Evolutionary conservation across 2,797 vertebrate species (phyloP).

Genomic region (Morus bassanus): DNA sequence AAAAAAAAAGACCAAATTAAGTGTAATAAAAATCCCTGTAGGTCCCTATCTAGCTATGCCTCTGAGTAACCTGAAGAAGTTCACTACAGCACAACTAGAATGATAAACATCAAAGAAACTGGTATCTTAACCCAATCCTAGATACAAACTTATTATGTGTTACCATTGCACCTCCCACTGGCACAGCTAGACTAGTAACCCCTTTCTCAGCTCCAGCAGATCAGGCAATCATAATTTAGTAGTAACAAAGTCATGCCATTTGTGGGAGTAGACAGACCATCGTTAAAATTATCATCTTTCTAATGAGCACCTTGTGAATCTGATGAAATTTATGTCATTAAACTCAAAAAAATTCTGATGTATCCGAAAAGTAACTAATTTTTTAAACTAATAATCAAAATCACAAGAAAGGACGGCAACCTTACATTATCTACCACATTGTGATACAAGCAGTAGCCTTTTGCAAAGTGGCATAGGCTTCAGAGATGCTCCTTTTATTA

Average conservation of each 20-base stretch:
- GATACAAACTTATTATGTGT: neutral
- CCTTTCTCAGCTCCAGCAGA: neutral
- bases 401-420: neutral
- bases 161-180: neutral
- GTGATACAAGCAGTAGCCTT: neutral
- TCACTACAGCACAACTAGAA: neutral
- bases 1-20: neutral
- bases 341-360: neutral
- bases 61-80: neutral
- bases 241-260: neutral
- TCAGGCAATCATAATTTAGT: neutral
- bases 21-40: accelerated
- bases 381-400: neutral
- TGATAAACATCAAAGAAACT: neutral
- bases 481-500: neutral
- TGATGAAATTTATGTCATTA: neutral
- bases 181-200: neutral
- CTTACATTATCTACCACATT: neutral
- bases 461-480: neutral
- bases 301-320: neutral
- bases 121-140: neutral
- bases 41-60: neutral
- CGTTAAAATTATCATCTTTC: neutral
- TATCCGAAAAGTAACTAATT: neutral
- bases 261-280: neutral